Conservation (phyloP, 2,797 vertebrate species). For the Pyrocephalus nanus region DNA sequence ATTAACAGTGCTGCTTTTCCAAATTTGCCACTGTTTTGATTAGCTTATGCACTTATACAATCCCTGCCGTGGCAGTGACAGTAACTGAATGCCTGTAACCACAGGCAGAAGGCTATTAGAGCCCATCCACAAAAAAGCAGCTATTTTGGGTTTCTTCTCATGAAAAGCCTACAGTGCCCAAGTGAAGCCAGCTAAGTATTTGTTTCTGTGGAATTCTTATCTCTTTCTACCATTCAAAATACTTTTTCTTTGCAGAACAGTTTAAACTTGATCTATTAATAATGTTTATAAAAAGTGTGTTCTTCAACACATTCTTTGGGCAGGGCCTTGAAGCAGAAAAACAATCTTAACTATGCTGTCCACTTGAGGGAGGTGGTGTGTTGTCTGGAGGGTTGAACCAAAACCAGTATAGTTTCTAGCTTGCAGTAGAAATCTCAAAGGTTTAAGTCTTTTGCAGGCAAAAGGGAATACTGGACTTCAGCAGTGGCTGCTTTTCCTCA, state of each 20-base stretch:
- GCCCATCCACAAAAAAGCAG: conserved; percentile 3
- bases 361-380: conserved; percentile 76
- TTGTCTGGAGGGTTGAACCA: conserved; percentile 56
- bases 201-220: not conserved
- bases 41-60: conserved; percentile 32
- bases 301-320: conserved; percentile 23
- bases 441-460: conserved; percentile 40
- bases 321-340: conserved; percentile 45
- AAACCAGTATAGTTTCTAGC: conserved; percentile 13
- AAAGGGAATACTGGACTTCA: conserved; percentile 10
- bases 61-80: not conserved
- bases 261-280: not conserved
- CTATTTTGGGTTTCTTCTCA: conserved; percentile 9
- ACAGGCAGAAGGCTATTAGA: conserved; percentile 18
- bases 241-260: accelerated
- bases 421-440: conserved; percentile 37
- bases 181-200: not conserved
- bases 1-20: conserved; percentile 37
- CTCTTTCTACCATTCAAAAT: not conserved
- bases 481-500: conserved; percentile 17
- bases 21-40: conserved; percentile 47
- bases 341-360: conserved; percentile 49
- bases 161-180: not conserved
- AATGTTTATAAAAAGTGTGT: not conserved
- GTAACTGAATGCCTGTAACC: conserved; percentile 1